Evolutionary conservation across 1,140 invertebrate genomes (phyloP), one percentile per base, ranked within the genome.

Genomic region (Drosophila repleta): DNA sequence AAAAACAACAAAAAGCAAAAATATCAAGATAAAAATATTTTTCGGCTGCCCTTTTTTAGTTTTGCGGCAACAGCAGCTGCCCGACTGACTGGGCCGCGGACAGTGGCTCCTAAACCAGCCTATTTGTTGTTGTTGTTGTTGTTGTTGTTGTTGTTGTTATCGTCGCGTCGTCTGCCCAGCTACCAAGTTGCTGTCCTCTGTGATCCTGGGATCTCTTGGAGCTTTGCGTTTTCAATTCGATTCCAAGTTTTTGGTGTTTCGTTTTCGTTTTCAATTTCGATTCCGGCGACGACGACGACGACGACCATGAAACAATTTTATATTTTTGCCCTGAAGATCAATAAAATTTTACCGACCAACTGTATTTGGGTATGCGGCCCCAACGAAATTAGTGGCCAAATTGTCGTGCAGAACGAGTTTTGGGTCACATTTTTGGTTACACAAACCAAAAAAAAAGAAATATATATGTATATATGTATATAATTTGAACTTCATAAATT

Each of bases 21-120:
- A 83, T 89, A 87, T 87, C 83, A 87, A 87, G 83, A 87, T 87
- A 88, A 87, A 87, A 88, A 88, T 87, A 87, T 87, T 88, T 79
- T 87, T 67, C 65, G 64, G 58, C 62, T 70, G 83, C 75, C 79
- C 83, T 87, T 87, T 88, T 81, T 75, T 57, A 51, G 35, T n/a
- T 20, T 26, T n/a, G 49, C 49, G 26, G 26, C 66, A 35, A 35
- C 32, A 58, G 71, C 71, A 62, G 69, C 69, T 67, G 67, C 52
- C 4, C 32, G 46, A 45, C 46, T 56, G 46, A 45, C 46, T 56
- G 20, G 20, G 35, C 68, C 49, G 17, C 20, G 82, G 62, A 85
- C 81, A 77, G 82, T 74, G 78, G 74, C 66, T 51, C 70, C 81
- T 81, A 81, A 84, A 65, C 74, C 57, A 74, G 61, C 71, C 72